Conservation (phyloP, 2,113 vertebrate genomes). For the Alaudala cheleensis region DNA sequence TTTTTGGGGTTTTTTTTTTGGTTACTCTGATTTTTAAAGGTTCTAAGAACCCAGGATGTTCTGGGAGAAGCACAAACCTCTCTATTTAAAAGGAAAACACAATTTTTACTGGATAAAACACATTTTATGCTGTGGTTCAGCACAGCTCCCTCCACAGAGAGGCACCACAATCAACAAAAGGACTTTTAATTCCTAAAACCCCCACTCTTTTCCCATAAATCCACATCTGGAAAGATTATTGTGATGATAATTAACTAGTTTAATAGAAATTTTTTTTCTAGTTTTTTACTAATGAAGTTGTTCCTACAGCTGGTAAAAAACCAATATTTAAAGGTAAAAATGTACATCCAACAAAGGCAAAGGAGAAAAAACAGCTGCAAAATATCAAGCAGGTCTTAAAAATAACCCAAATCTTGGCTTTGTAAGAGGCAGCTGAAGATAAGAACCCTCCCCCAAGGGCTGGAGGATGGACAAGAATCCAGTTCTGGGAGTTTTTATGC, state of each 20-base stretch:
- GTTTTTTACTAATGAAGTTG: background rate
- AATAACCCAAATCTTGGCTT: no score
- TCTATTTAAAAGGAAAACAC: background rate
- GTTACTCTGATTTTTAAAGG: background rate
- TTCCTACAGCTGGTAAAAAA: background rate
- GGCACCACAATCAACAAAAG: background rate
- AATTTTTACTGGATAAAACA: background rate
- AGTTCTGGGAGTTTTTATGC: no score
- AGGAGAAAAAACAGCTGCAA: conserved; percentile 5
- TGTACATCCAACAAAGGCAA: background rate
- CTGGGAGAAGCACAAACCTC: background rate
- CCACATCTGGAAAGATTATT: background rate
- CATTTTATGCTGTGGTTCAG: background rate
- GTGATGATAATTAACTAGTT: background rate
- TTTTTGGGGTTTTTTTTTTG: background rate
- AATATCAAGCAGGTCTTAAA: no score
- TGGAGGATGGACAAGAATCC: no score
- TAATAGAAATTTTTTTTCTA: background rate
- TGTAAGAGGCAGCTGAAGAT: no score
- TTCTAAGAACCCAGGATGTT: background rate
- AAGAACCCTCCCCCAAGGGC: no score
- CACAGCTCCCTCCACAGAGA: background rate
- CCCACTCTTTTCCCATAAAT: background rate
- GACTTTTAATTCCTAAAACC: background rate
- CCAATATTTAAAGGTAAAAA: background rate